Evolutionary conservation across 2,797 vertebrate species (phyloP).

Genomic region (Champsocephalus esox): DNA sequence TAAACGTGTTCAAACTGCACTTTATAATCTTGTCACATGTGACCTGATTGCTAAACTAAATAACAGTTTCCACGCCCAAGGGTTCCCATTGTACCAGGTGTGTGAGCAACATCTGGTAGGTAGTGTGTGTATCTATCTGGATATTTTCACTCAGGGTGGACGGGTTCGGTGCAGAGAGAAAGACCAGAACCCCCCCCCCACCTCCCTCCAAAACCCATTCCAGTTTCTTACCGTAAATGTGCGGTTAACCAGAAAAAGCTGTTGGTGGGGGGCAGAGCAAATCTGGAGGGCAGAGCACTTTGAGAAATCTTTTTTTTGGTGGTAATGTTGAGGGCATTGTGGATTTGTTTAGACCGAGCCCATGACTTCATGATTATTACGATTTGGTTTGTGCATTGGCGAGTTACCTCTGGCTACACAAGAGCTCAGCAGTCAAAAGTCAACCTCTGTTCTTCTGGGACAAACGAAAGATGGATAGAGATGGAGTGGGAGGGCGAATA

Average conservation of each 20-base stretch:
- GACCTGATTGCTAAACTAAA: conserved; percentile 66
- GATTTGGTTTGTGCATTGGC: conserved; percentile 38
- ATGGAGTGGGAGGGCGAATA: conserved; percentile 27
- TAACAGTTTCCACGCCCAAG: conserved; percentile 64
- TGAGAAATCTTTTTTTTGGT: conserved; percentile 56
- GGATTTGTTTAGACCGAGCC: conserved; percentile 58
- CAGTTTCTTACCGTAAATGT: conserved; percentile 81
- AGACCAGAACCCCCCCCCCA: conserved; percentile 26
- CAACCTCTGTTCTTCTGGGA: conserved; percentile 20
- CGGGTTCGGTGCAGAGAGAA: conserved; percentile 51
- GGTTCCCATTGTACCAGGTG: conserved; percentile 58
- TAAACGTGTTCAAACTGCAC: conserved; percentile 53
- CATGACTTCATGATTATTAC: conserved; percentile 48
- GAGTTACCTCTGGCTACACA: conserved; percentile 27
- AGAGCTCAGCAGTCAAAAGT: conserved; percentile 30
- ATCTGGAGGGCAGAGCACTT: conserved; percentile 58
- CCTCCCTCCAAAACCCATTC: conserved; percentile 58
- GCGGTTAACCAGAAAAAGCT: conserved; percentile 85
- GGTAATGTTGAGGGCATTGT: conserved; percentile 53
- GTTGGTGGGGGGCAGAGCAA: conserved; percentile 66
- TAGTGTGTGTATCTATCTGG: conserved; percentile 45
- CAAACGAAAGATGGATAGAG: conserved; percentile 21
- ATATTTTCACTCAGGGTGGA: conserved; percentile 54
- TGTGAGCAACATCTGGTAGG: conserved; percentile 39
- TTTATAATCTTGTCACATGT: conserved; percentile 65